Percentiles rank a stretch among this genome's conserved stretches.
Conservation (phyloP, 2,888 invertebrate species). For the Eupithecia centaureata region DNA sequence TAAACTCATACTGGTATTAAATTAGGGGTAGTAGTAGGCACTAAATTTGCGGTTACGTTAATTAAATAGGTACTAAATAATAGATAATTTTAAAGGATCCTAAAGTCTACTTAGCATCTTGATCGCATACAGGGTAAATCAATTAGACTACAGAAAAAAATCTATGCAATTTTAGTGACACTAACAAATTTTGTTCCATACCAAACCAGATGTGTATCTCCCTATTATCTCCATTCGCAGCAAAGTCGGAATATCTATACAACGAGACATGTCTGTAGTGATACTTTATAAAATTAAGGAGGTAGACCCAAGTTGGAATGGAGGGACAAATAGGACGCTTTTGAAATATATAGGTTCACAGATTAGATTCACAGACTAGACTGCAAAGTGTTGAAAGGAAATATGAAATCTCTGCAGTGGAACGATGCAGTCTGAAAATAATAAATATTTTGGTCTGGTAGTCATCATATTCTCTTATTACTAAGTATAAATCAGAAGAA, state of each 20-base stretch:
- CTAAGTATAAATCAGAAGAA: background rate
- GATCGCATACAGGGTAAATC: slow-evolving; percentile 1
- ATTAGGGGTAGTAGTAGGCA: background rate
- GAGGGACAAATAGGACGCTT: background rate
- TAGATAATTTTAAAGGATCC: background rate
- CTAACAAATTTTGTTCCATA: slow-evolving; percentile 44
- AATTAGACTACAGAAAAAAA: slow-evolving; percentile 18
- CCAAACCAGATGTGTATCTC: slow-evolving; percentile 36
- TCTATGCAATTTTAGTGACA: slow-evolving; percentile 33
- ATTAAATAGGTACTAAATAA: background rate
- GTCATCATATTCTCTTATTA: background rate
- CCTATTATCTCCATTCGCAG: slow-evolving; percentile 48
- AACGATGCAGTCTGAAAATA: background rate
- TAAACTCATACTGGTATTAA: background rate
- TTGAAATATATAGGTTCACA: background rate
- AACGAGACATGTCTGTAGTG: slow-evolving; percentile 38
- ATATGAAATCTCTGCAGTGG: background rate
- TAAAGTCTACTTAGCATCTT: background rate
- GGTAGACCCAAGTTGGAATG: background rate
- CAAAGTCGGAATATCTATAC: slow-evolving; percentile 62
- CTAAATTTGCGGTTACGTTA: background rate
- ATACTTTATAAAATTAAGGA: background rate
- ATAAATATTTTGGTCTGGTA: background rate
- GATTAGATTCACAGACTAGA: background rate
- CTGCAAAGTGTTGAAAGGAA: background rate